phyloP scores from a whole-genome alignment of 2,888 invertebrate genomes.

The Uropetala carovei region DNA sequence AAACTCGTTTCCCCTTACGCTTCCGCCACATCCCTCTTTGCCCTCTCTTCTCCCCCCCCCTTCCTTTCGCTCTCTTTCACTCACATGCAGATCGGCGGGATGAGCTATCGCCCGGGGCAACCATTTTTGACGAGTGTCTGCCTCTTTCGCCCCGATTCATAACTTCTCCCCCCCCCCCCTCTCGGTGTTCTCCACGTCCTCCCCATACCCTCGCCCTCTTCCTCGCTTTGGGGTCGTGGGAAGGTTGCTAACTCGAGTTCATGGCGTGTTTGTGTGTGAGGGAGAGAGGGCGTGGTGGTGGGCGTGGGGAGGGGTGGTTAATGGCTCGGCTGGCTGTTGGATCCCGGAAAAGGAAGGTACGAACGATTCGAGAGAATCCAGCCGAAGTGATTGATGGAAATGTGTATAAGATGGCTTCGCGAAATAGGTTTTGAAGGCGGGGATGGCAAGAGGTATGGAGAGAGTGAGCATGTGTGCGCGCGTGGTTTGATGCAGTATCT shows the following conservation, averaged over 20 bases:
- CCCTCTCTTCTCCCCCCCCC: too few relatives aligned
- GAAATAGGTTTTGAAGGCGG: constrained; percentile 35
- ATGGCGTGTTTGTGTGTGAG: not conserved
- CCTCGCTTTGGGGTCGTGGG: not conserved
- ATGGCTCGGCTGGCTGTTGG: constrained; percentile 15
- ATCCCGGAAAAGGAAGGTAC: not conserved
- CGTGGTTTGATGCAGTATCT: constrained; percentile 4
- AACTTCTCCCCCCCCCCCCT: not conserved
- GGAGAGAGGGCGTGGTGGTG: not conserved
- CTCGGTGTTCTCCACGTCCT: too few relatives aligned
- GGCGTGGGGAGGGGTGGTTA: too few relatives aligned
- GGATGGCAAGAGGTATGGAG: not conserved
- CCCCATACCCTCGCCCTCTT: not conserved
- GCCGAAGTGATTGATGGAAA: constrained; percentile 55
- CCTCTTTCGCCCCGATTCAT: not conserved
- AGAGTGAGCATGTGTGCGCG: not conserved
- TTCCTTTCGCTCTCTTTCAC: not conserved
- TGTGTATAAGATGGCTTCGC: constrained; percentile 19
- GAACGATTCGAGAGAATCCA: not conserved
- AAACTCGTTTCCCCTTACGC: not conserved
- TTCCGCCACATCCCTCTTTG: too few relatives aligned
- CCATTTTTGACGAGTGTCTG: not conserved
- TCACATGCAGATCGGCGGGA: not conserved
- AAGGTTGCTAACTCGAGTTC: constrained; percentile 7
- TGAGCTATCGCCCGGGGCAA: not conserved